phyloP scores from a whole-genome alignment of 2,113 vertebrate genomes.

The Microtus montanus region DNA sequence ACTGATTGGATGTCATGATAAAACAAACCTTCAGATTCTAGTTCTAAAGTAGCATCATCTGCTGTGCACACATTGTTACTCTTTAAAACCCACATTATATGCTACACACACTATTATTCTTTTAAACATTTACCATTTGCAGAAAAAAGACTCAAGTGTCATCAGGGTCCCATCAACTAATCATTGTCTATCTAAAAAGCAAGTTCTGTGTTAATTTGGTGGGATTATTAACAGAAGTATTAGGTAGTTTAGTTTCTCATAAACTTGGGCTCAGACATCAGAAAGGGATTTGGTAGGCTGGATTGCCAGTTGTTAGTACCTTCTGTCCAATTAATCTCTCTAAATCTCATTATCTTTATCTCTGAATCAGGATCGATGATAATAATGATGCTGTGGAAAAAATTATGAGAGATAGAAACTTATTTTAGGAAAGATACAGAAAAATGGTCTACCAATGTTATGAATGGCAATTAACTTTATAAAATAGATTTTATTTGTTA shows the following conservation, averaged over 20 bases:
- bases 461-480: neutral
- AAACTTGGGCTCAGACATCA: neutral
- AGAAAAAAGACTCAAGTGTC: neutral
- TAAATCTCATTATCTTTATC: neutral
- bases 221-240: neutral
- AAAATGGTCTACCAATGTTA: neutral
- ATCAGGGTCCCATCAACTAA: neutral
- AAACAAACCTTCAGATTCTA: neutral
- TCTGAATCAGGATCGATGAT: neutral
- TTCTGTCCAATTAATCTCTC: neutral
- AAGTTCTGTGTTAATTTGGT: neutral
- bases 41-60: neutral
- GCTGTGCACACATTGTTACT: neutral
- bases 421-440: neutral
- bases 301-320: neutral
- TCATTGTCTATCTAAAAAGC: neutral
- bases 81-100: neutral
- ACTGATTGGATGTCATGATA: neutral
- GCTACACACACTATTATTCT: neutral
- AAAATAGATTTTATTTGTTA: neutral
- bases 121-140: neutral
- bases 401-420: neutral
- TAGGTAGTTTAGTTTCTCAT: neutral
- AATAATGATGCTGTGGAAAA: neutral
- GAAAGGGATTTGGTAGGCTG: neutral